These are phyloP conservation scores for Talpa occidentalis DNA, from an alignment of 2,113 vertebrate species.

Conservation along the genomic window DNA sequence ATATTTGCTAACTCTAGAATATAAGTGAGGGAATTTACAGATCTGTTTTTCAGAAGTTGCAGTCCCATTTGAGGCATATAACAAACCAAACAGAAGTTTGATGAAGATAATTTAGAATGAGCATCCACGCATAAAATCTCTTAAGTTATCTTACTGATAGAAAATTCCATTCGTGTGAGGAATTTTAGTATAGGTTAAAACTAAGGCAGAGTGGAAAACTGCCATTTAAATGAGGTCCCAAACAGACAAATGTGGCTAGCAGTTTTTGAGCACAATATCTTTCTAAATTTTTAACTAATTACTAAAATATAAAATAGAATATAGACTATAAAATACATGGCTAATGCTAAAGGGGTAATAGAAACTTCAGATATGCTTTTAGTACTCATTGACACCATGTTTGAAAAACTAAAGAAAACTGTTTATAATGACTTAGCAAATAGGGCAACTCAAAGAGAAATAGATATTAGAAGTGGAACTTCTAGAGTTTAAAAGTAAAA, in stretches of 20 bases:
- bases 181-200: background rate
- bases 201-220: background rate
- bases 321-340: background rate
- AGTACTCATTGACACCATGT: background rate
- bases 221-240: background rate
- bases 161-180: background rate
- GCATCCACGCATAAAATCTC: background rate
- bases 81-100: background rate
- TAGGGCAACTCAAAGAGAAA: background rate
- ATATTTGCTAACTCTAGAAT: background rate
- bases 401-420: background rate
- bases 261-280: background rate
- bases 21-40: background rate
- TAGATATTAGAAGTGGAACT: background rate
- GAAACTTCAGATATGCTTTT: background rate
- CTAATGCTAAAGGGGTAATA: background rate
- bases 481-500: background rate
- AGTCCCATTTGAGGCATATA: background rate
- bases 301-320: background rate
- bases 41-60: background rate
- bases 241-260: background rate
- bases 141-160: background rate
- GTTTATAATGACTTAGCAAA: background rate
- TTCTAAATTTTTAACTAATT: background rate
- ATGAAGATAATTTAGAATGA: background rate